These are phyloP conservation scores for Denticeps clupeoides DNA, from an alignment of 2,797 vertebrate genomes.

Conservation along the genomic window DNA sequence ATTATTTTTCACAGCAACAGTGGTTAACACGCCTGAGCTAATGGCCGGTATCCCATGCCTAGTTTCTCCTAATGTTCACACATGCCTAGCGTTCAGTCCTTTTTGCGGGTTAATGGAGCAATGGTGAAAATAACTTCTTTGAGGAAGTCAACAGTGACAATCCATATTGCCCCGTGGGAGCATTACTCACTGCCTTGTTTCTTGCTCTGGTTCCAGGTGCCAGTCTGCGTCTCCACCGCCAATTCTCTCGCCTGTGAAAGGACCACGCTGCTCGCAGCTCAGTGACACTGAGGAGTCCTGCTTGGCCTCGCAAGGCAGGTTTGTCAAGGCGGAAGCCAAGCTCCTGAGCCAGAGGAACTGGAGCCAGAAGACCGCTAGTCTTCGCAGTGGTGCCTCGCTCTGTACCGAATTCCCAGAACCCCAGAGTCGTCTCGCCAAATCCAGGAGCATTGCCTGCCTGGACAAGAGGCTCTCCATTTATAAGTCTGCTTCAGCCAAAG, in stretches of 20 bases:
- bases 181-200: constrained; percentile 35
- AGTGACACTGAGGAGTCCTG: constrained; percentile 70
- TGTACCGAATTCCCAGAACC: constrained; percentile 51
- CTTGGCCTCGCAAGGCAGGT: constrained; percentile 49
- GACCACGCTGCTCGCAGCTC: constrained; percentile 62
- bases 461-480: constrained; percentile 75
- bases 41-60: constrained; percentile 18
- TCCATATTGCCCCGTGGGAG: not conserved
- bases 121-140: not conserved
- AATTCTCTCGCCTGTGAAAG: constrained; percentile 62
- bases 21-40: constrained; percentile 18
- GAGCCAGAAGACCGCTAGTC: constrained; percentile 49
- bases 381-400: constrained; percentile 52
- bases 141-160: not conserved
- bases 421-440: constrained; percentile 63
- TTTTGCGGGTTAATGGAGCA: constrained; percentile 18
- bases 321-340: constrained; percentile 61
- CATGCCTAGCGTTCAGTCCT: constrained; percentile 11
- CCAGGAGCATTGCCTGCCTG: constrained; percentile 76
- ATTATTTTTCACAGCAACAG: constrained; percentile 22
- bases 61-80: constrained; percentile 26
- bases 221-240: constrained; percentile 78
- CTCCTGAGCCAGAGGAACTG: constrained; percentile 64
- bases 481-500: constrained; percentile 43
- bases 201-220: constrained; percentile 66